Base-by-base conservation (phyloP, 2,113 vertebrate species). In the Antennarius striatus region DNA sequence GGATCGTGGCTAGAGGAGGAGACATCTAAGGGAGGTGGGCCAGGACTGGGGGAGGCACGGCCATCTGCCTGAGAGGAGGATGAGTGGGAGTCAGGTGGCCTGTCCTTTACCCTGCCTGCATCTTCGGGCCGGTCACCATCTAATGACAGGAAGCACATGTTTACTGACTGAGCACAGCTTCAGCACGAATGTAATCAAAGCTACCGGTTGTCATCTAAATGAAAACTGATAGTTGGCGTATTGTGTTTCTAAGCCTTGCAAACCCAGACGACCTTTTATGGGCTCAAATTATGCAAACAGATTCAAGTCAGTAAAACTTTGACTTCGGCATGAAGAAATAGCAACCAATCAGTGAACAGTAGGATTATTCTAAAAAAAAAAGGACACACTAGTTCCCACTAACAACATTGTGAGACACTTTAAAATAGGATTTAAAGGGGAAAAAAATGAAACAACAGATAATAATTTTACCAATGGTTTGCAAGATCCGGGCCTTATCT, bases 71-170 rank as follows among this genome's bases (percentile, higher is more conserved):
- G 93, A 2, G 93, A 91, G 2, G 95, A 95, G 16, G 95, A 94
- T 0, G 93, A 93, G 82, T 91, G 95, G 0, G 95, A 89, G 57
- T 89, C 93, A 0, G 93, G 91, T 0, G 91, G 90, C 80, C 92
- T 86, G 76, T 92, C 77, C 0, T 90, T 84, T 63, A 95, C 94
- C 85, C 95, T 95, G 50, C 89, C 92, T 0, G 91, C 88, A 52
- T 95, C 94, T 1, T 98, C 95, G 0, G 94, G 94, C 61, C 91
- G 94, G 77, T 96, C 95, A 71, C 96, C 95, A 89, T 96, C 96
- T 97, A 91, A 85, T 86, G 62, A 68, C 51, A 83, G 10, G 63
- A 73, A 73, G 39, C 47, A 74, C 30, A 47, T 0, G 6, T 6
- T 68, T 10, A 39, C 56, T 51, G 17, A 3, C 32, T 3, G 4